Conservation (phyloP, 2,888 invertebrate genomes). For the Odontothrips loti region DNA sequence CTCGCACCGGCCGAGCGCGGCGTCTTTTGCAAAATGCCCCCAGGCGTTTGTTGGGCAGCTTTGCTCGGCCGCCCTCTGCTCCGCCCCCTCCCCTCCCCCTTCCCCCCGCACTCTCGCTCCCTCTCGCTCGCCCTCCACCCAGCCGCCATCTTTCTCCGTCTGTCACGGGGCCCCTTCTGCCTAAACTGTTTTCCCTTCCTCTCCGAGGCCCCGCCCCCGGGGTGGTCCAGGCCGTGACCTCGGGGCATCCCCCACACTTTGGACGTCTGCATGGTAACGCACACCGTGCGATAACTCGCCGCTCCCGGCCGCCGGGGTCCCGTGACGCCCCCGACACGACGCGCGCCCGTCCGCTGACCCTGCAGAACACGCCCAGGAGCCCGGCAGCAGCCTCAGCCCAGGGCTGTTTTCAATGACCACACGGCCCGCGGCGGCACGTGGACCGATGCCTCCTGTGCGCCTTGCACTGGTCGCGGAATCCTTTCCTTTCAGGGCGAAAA, state of each 20-base stretch:
- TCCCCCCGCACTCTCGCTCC: background rate
- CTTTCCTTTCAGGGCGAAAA: background rate
- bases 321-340: background rate
- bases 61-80: background rate
- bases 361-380: too few relatives aligned
- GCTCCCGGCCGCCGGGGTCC: too few relatives aligned
- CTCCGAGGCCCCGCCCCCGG: background rate
- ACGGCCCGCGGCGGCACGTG: too few relatives aligned
- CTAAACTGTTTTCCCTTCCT: background rate
- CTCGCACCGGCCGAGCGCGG: background rate
- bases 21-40: background rate
- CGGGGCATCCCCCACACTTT: background rate
- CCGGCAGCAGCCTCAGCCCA: too few relatives aligned
- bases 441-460: background rate
- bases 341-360: too few relatives aligned
- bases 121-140: background rate
- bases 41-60: conserved; percentile 10
- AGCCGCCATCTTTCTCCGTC: too few relatives aligned
- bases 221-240: background rate
- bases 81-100: background rate
- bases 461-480: background rate
- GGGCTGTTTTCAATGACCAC: too few relatives aligned
- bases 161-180: too few relatives aligned
- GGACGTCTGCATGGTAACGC: background rate
- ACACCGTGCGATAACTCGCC: background rate